A percentile compares a stretch with the other conserved stretches of the same genome.
These are phyloP conservation scores for Thelaira solivaga DNA, from an alignment of 2,888 invertebrate species.

Conservation along the genomic window DNA sequence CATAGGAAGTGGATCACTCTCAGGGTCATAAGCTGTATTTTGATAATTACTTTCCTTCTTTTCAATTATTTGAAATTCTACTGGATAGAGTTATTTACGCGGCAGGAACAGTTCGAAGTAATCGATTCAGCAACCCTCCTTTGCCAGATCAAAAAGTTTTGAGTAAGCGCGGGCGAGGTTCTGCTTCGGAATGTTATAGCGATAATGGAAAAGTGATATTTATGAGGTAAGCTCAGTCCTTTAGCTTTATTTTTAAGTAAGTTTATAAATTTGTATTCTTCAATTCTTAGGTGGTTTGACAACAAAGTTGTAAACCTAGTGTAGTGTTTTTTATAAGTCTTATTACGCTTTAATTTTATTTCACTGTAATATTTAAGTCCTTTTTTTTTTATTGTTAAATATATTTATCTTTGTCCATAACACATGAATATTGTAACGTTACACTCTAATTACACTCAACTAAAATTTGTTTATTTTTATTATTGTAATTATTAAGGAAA, in stretches of 20 bases:
- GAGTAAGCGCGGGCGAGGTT: background rate
- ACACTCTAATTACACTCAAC: too few species aligned
- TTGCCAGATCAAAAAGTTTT: conserved; percentile 1
- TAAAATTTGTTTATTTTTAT: too few species aligned
- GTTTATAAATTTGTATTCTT: too few species aligned
- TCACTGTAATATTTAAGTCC: too few species aligned
- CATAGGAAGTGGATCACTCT: background rate
- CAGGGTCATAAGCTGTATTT: conserved; percentile 19
- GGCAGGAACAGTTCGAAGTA: background rate
- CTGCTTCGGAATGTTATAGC: background rate
- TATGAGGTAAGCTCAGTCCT: too few species aligned
- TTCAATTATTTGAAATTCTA: conserved; percentile 8
- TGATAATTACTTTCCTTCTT: conserved; percentile 24
- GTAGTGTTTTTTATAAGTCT: too few species aligned
- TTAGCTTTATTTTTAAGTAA: too few species aligned
- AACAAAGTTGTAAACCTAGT: conserved; percentile 58
- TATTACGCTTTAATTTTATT: too few species aligned
- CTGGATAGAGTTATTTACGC: background rate
- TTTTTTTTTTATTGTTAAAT: too few species aligned
- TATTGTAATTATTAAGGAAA: too few species aligned
- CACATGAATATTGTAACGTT: too few species aligned
- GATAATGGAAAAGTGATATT: background rate
- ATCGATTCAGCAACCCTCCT: background rate
- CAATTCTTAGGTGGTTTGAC: conserved; percentile 8
- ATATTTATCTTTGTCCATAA: too few species aligned